Percentiles rank a stretch among this genome's conserved stretches.
These are phyloP conservation scores for Magallana angulata DNA, from an alignment of 1,140 invertebrate species.

Conservation along the genomic window DNA sequence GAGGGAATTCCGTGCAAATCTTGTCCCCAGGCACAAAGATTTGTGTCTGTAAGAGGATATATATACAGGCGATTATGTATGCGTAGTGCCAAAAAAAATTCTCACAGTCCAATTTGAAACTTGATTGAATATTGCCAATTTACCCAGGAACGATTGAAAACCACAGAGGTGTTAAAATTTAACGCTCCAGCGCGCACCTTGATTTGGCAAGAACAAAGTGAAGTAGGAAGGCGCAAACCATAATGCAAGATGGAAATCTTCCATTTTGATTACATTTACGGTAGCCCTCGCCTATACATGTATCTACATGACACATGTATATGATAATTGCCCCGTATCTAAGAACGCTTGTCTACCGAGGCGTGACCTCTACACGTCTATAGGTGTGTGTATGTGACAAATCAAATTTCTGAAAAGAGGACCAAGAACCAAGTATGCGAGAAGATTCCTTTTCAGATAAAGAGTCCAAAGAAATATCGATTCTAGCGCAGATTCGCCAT, in stretches of 20 bases:
- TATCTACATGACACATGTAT: conserved; percentile 28
- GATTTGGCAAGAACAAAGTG: conserved; percentile 21
- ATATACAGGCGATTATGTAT: background rate
- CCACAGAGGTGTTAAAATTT: conserved; percentile 34
- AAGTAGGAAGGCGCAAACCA: conserved; percentile 6
- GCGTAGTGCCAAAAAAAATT: background rate
- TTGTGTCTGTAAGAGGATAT: background rate
- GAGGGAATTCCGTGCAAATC: background rate
- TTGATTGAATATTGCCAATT: conserved; percentile 38
- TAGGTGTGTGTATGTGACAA: background rate
- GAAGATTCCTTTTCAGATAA: conserved; percentile 34
- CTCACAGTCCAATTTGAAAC: conserved; percentile 30
- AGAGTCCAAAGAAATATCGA: conserved; percentile 32
- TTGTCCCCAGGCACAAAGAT: background rate
- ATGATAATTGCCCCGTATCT: conserved; percentile 27
- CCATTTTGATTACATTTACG: background rate
- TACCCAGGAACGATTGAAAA: conserved; percentile 1
- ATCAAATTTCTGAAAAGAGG: conserved; percentile 34
- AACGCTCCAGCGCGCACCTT: conserved; percentile 18
- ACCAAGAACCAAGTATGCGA: conserved; percentile 29
- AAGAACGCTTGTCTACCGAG: conserved; percentile 6
- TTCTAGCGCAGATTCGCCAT: background rate
- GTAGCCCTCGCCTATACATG: background rate
- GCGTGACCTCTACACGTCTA: background rate
- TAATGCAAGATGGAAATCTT: conserved; percentile 23